Percentiles rank a stretch among this genome's conserved stretches.
phyloP scores from a whole-genome alignment of 2,113 vertebrate species.

The Isurus oxyrinchus region DNA sequence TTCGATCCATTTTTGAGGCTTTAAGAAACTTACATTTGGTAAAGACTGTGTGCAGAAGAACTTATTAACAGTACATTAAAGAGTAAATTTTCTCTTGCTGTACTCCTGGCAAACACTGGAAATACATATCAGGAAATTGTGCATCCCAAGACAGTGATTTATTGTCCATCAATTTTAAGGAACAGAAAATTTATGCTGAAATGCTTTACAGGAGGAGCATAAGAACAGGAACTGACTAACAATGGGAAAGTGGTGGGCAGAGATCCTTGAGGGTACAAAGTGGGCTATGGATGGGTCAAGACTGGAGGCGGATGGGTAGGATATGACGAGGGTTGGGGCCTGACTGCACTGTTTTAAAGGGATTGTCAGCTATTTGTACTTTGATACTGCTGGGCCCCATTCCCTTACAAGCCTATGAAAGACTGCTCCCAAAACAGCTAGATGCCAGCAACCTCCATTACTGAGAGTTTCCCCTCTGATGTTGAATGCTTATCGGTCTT shows the following conservation, averaged over 20 bases:
- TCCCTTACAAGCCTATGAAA: not conserved
- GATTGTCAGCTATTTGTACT: not conserved
- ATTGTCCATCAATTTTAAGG: not conserved
- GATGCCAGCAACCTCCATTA: not conserved
- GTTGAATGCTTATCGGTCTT: not conserved
- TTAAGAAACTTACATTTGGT: not conserved
- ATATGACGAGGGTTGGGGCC: not conserved
- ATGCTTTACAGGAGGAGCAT: not conserved
- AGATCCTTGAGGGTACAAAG: not conserved
- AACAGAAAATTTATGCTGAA: not conserved
- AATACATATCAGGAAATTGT: not conserved
- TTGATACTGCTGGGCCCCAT: not conserved
- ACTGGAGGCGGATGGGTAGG: not conserved
- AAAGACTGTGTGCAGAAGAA: not conserved
- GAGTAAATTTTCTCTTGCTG: not conserved
- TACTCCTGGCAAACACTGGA: not conserved
- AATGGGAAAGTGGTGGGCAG: not conserved
- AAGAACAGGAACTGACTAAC: not conserved
- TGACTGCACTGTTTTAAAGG: not conserved
- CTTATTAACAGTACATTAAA: not conserved
- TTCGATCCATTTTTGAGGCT: not conserved
- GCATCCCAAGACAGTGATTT: not conserved
- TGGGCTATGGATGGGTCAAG: not conserved
- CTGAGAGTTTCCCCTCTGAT: not conserved
- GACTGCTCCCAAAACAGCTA: not conserved